These are phyloP conservation scores for Microchrysa polita DNA, from an alignment of 2,888 invertebrate species.

Conservation along the genomic window DNA sequence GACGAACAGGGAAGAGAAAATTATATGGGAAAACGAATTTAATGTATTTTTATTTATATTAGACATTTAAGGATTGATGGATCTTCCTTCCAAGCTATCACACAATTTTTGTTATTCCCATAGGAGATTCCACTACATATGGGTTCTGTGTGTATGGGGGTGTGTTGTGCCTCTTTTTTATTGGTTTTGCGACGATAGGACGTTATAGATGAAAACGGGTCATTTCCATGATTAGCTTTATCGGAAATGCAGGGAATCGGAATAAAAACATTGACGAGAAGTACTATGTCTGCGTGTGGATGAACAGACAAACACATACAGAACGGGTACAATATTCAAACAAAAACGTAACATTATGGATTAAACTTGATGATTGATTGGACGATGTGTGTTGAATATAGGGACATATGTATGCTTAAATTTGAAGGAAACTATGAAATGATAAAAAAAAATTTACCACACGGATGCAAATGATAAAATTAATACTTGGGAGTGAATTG, in stretches of 20 bases:
- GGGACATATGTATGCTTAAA: background rate
- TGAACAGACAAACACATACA: no score
- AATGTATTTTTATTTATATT: constrained; percentile 35
- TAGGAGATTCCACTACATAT: background rate
- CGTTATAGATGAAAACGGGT: constrained; percentile 35
- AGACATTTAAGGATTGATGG: constrained; percentile 36
- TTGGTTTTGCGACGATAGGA: constrained; percentile 10
- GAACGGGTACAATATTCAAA: no score
- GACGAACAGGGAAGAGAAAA: background rate
- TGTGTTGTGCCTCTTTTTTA: no score
- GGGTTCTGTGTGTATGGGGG: background rate
- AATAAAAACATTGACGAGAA: constrained; percentile 6
- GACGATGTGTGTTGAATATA: constrained; percentile 23
- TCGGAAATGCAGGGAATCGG: constrained; percentile 27
- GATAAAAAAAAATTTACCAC: no score
- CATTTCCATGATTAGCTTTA: constrained; percentile 31
- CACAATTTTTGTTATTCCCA: background rate
- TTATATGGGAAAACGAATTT: constrained; percentile 27
- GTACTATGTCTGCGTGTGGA: no score
- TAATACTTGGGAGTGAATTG: no score
- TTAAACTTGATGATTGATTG: constrained; percentile 29
- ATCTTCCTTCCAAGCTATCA: constrained; percentile 12
- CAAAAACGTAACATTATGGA: background rate
- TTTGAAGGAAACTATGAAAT: no score
- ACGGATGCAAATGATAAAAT: no score